Conservation (phyloP, 2,113 vertebrate species). For the Plectropomus leopardus region DNA sequence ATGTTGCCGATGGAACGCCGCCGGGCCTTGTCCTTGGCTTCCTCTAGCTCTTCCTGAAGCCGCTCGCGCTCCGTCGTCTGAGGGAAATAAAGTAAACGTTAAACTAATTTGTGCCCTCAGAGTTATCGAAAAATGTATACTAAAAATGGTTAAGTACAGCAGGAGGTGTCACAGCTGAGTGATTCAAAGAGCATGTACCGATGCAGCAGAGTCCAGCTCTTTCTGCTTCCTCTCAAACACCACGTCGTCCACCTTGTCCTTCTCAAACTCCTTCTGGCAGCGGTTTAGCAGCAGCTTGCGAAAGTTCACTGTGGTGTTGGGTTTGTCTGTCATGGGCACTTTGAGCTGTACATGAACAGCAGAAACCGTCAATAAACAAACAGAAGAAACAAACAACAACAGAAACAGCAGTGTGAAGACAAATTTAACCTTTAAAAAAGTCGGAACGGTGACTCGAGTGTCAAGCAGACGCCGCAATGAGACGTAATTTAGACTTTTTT, state of each 20-base stretch:
- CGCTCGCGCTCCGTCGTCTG: conserved; percentile 91
- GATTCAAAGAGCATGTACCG: conserved; percentile 79
- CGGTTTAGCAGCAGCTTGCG: conserved; percentile 96
- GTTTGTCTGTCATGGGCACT: conserved; percentile 96
- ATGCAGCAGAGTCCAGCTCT: conserved; percentile 93
- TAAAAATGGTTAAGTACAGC: conserved; percentile 11
- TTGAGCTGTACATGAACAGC: conserved; percentile 80
- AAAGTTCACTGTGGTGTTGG: conserved; percentile 94
- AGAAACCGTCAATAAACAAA: no score
- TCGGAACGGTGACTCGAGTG: background rate
- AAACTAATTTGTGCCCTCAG: background rate
- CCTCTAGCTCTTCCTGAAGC: conserved; percentile 94
- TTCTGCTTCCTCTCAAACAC: conserved; percentile 98
- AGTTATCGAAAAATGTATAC: no score
- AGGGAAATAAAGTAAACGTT: background rate
- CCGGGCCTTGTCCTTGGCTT: conserved; percentile 96
- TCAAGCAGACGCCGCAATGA: background rate
- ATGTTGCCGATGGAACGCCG: conserved; percentile 98
- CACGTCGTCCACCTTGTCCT: conserved; percentile 97
- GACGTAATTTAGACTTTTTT: no score
- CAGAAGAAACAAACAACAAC: background rate
- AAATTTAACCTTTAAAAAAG: background rate
- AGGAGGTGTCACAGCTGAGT: background rate
- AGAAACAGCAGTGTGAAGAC: background rate
- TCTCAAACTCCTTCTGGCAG: conserved; percentile 99